Evolutionary conservation across 2,888 invertebrate genomes (phyloP).

Genomic region (Nycteola revayana): DNA sequence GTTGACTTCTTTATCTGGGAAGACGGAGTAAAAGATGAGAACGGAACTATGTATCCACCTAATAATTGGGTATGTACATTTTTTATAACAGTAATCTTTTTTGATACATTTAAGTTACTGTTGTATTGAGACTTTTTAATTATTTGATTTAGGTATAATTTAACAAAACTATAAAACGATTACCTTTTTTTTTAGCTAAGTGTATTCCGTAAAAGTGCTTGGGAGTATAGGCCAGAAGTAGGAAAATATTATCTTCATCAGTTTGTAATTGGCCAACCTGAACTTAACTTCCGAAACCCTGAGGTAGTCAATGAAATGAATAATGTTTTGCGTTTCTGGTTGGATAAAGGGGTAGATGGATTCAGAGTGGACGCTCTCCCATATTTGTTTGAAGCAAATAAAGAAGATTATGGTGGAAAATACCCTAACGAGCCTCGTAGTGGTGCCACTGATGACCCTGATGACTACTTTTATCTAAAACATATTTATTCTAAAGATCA

Average conservation of each 20-base stretch:
- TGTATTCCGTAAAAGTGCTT: slow-evolving; percentile 86
- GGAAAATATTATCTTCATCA: slow-evolving; percentile 89
- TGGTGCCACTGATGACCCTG: slow-evolving; percentile 57
- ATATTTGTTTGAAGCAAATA: slow-evolving; percentile 84
- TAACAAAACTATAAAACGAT: no score
- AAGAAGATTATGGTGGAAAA: slow-evolving; percentile 58
- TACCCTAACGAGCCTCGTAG: slow-evolving; percentile 81
- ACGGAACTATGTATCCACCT: slow-evolving; percentile 82
- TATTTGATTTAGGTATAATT: no score
- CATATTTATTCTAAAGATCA: slow-evolving; percentile 85
- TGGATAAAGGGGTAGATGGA: slow-evolving; percentile 92
- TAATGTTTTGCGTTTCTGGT: slow-evolving; percentile 90
- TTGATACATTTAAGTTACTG: no score
- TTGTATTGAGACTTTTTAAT: no score
- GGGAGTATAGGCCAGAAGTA: slow-evolving; percentile 86
- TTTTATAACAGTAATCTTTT: no score
- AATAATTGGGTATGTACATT: slow-evolving; percentile 86
- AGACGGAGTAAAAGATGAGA: slow-evolving; percentile 75
- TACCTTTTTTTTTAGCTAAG: slow-evolving; percentile 60
- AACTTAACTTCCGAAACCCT: slow-evolving; percentile 87
- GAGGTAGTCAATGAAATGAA: slow-evolving; percentile 83
- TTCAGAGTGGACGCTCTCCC: slow-evolving; percentile 91
- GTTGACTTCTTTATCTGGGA: slow-evolving; percentile 90
- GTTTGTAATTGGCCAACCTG: slow-evolving; percentile 87
- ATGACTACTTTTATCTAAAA: slow-evolving; percentile 78